phyloP scores from a whole-genome alignment of 2,797 vertebrate genomes.

The Neomorphus geoffroyi region DNA sequence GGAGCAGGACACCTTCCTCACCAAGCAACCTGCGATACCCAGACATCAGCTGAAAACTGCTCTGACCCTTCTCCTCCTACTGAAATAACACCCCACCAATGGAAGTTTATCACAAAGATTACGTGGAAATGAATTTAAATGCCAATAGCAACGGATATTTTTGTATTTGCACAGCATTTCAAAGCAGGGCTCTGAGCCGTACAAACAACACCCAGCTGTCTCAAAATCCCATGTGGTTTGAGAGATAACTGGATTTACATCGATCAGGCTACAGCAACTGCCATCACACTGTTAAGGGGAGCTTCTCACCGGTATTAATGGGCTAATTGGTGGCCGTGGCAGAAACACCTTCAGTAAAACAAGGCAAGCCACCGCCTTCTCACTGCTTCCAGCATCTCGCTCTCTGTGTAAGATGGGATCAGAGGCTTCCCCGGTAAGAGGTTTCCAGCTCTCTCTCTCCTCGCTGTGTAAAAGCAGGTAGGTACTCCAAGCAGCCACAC shows the following conservation, averaged over 20 bases:
- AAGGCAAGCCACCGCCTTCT: neutral
- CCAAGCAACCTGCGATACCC: neutral
- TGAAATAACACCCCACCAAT: neutral
- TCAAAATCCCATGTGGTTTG: neutral
- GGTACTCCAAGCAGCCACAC: neutral
- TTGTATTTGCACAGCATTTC: neutral
- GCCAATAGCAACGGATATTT: neutral
- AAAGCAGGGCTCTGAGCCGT: neutral
- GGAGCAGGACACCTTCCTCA: neutral
- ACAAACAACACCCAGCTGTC: neutral
- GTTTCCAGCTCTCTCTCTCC: neutral
- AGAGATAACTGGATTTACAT: neutral
- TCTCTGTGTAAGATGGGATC: neutral
- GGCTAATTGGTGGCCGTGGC: neutral
- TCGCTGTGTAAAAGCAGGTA: neutral
- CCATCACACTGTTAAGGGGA: neutral
- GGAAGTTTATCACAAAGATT: neutral
- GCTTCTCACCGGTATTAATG: neutral
- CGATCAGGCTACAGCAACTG: neutral
- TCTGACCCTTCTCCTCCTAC: neutral
- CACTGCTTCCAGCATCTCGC: neutral
- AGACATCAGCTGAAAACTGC: neutral
- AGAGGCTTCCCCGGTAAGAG: neutral
- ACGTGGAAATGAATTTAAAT: neutral
- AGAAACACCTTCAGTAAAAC: neutral